Evolutionary conservation across 2,888 invertebrate genomes (phyloP).

Genomic region (Gandaritis pyraliata): DNA sequence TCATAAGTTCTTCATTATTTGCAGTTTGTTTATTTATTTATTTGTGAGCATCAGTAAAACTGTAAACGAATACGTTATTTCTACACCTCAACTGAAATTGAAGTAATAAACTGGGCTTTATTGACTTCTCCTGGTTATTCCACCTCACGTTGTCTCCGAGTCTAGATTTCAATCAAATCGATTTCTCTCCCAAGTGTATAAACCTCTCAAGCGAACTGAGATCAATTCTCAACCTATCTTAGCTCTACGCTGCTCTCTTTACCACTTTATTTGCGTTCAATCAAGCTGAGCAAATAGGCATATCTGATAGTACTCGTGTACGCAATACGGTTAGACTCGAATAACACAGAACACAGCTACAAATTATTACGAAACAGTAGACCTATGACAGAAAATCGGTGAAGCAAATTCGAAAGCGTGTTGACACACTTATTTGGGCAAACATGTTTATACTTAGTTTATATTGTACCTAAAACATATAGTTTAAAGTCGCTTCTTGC

Average conservation of each 20-base stretch:
- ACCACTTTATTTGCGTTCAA: constrained; percentile 65
- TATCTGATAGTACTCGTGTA: constrained; percentile 25
- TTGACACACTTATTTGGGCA: constrained; percentile 5
- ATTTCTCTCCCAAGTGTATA: constrained; percentile 60
- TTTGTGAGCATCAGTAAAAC: not conserved
- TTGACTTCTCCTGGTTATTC: constrained; percentile 62
- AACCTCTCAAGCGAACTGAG: constrained; percentile 59
- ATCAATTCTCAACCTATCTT: constrained; percentile 59
- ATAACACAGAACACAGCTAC: constrained; percentile 14
- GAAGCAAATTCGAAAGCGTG: constrained; percentile 14
- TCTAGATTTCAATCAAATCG: constrained; percentile 68
- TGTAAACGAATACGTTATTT: not conserved
- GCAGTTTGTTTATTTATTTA: not conserved
- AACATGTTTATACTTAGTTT: not conserved
- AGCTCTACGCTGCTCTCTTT: constrained; percentile 61
- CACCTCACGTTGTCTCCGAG: constrained; percentile 48
- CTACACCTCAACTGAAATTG: constrained; percentile 25
- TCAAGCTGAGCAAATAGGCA: constrained; percentile 52
- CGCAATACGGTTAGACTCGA: constrained; percentile 28
- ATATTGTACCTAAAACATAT: not conserved
- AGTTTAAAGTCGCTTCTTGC: constrained; percentile 21
- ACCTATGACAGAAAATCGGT: constrained; percentile 11
- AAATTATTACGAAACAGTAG: constrained; percentile 8
- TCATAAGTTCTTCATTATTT: not conserved
- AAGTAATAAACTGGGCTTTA: constrained; percentile 16